Evolutionary conservation across 1,140 invertebrate genomes (phyloP).

Genomic region (Latrodectus geometricus): DNA sequence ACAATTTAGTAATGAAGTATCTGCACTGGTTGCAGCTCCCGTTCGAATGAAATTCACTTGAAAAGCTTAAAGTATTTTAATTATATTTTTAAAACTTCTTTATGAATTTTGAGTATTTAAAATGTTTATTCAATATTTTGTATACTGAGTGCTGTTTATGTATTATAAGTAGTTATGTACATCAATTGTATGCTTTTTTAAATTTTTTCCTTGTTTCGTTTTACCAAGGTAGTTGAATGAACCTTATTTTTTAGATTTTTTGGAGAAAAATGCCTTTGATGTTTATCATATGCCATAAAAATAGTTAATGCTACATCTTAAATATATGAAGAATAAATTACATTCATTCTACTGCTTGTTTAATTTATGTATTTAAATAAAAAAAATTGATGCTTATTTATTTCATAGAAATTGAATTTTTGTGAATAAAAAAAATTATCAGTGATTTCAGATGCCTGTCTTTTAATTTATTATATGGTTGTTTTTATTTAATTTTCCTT

Average conservation of each 20-base stretch:
- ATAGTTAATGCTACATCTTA: not conserved
- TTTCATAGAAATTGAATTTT: slow-evolving; percentile 37
- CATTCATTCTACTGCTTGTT: slow-evolving; percentile 19
- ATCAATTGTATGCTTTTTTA: not conserved
- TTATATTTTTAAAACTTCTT: not conserved
- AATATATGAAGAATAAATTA: not conserved
- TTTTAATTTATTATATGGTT: not conserved
- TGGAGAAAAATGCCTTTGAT: not conserved
- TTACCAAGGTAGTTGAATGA: not conserved
- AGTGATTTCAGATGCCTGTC: not conserved
- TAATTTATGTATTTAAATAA: slow-evolving; percentile 32
- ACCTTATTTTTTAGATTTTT: slow-evolving; percentile 1
- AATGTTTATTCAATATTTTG: slow-evolving; percentile 1
- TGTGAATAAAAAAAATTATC: slow-evolving; percentile 41
- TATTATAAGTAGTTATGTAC: not conserved
- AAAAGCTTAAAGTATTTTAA: not conserved
- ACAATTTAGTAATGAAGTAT: slow-evolving; percentile 5
- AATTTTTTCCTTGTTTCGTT: not conserved
- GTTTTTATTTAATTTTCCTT: too few species aligned
- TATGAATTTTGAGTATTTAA: slow-evolving; percentile 1
- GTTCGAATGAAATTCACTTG: not conserved
- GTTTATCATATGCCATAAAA: slow-evolving; percentile 31
- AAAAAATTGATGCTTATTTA: slow-evolving; percentile 39
- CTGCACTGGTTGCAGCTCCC: slow-evolving; percentile 49
- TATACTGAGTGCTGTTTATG: not conserved